phyloP scores from a whole-genome alignment of 2,113 vertebrate genomes.

The Leptosomus discolor region DNA sequence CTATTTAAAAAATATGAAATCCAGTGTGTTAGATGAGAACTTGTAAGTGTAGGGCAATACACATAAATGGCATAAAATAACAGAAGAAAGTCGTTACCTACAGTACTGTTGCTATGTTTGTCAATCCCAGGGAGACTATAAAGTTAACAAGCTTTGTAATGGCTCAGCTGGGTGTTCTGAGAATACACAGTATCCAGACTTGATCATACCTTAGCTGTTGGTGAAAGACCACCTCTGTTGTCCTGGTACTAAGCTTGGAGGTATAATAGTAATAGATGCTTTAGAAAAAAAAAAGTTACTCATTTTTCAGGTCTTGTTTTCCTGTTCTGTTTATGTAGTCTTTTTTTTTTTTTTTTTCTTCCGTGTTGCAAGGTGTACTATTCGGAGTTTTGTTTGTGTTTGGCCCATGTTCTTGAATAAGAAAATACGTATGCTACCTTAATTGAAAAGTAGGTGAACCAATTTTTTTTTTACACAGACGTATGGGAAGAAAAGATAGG shows the following conservation, averaged over 20 bases:
- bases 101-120: neutral
- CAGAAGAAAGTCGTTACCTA: neutral
- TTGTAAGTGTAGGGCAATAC: neutral
- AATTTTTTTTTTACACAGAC: rapidly evolving
- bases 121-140: neutral
- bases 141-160: neutral
- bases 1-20: neutral
- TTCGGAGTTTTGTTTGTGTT: neutral
- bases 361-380: neutral
- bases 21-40: neutral
- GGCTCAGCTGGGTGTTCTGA: neutral
- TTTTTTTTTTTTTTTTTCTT: neutral
- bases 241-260: neutral
- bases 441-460: neutral
- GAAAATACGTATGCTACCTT: neutral
- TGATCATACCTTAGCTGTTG: neutral
- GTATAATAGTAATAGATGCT: neutral
- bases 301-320: neutral
- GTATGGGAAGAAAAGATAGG: neutral
- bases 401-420: neutral
- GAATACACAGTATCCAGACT: neutral
- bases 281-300: neutral
- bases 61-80: neutral
- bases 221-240: neutral
- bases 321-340: neutral